Conservation (phyloP, 1,140 invertebrate species). For the Oryzaephilus surinamensis region DNA sequence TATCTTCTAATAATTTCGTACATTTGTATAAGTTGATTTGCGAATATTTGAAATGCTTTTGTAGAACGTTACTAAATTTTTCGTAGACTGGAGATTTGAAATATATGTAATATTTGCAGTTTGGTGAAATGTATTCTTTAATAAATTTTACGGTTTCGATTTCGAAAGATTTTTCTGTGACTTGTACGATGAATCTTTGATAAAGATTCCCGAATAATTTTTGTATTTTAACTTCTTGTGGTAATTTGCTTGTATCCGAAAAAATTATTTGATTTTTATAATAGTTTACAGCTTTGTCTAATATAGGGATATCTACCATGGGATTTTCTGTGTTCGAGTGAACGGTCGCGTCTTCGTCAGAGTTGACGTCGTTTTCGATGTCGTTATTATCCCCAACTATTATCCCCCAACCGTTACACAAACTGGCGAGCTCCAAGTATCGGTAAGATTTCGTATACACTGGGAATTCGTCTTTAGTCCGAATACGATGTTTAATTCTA, state of each 20-base stretch:
- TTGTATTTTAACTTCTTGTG: background rate
- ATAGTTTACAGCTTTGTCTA: background rate
- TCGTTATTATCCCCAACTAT: background rate
- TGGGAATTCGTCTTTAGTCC: background rate
- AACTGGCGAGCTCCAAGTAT: background rate
- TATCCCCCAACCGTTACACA: background rate
- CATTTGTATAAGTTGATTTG: constrained; percentile 1
- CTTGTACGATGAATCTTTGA: background rate
- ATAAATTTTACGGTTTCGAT: background rate
- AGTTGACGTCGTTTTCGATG: too few species aligned
- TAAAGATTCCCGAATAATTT: constrained; percentile 2
- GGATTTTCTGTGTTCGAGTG: background rate
- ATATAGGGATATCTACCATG: background rate
- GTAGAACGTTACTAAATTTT: background rate
- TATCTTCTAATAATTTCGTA: constrained; percentile 1
- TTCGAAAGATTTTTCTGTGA: background rate
- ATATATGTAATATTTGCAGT: too few species aligned
- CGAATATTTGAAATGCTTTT: background rate
- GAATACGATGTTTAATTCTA: background rate
- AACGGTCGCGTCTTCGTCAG: background rate
- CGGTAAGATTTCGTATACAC: background rate
- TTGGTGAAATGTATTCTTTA: too few species aligned
- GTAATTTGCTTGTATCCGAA: background rate
- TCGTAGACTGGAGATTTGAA: too few species aligned
- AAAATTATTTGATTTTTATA: constrained; percentile 1